A percentile compares a stretch with the other conserved stretches of the same genome.
These are phyloP conservation scores for Manacus vitellinus DNA, from an alignment of 2,113 vertebrate genomes.

Conservation along the genomic window DNA sequence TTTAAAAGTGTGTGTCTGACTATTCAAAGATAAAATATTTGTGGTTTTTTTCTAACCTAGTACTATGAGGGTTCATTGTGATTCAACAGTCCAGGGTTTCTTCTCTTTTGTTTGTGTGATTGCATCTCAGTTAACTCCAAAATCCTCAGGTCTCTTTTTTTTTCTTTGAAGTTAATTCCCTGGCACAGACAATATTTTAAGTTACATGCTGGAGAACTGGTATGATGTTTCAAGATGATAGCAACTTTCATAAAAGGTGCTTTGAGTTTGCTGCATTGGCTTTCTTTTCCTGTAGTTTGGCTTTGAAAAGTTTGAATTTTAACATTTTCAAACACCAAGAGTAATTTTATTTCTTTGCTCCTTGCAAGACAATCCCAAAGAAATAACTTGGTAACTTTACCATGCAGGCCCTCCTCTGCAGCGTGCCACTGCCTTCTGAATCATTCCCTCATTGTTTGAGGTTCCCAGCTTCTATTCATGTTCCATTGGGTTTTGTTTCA, in stretches of 20 bases:
- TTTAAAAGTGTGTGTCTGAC: background rate
- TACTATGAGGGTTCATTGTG: background rate
- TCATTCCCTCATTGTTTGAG: background rate
- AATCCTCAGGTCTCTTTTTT: background rate
- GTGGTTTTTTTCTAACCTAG: background rate
- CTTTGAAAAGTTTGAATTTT: background rate
- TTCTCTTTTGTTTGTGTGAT: background rate
- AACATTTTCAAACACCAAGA: background rate
- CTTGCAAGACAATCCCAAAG: background rate
- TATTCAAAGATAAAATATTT: background rate
- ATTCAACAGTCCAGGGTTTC: background rate
- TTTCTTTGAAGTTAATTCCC: background rate
- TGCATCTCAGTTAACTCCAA: background rate
- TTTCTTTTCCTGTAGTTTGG: background rate
- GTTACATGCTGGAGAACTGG: background rate
- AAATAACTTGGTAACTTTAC: background rate
- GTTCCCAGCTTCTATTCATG: background rate
- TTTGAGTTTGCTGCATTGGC: background rate
- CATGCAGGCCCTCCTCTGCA: background rate
- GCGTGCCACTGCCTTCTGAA: background rate
- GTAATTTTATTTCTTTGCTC: background rate
- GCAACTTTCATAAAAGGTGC: background rate
- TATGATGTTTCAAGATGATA: background rate
- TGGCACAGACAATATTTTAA: background rate
- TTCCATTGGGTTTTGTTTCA: background rate